A percentile compares a stretch with the other conserved stretches of the same genome.
These are phyloP conservation scores for Macrosiphum euphorbiae DNA, from an alignment of 2,888 invertebrate genomes.

Conservation along the genomic window DNA sequence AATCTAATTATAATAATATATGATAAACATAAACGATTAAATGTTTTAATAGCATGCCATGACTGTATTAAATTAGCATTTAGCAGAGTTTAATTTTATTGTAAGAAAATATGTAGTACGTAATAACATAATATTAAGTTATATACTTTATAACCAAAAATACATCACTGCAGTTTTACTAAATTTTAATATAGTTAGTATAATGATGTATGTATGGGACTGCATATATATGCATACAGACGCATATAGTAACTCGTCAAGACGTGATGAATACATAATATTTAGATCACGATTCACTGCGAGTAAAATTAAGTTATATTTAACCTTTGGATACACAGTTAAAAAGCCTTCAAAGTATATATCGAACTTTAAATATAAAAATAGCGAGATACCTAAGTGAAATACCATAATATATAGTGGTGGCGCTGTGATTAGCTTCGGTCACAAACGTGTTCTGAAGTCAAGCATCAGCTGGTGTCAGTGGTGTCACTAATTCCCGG, in stretches of 20 bases:
- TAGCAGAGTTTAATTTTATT: not conserved
- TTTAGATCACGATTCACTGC: not conserved
- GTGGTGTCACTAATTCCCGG: too few species aligned
- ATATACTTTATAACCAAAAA: not conserved
- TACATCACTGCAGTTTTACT: not conserved
- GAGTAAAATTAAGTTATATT: not conserved
- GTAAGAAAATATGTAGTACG: not conserved
- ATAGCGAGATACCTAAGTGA: not conserved
- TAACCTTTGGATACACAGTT: not conserved
- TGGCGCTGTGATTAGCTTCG: too few species aligned
- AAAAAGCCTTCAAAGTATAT: not conserved
- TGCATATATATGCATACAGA: not conserved
- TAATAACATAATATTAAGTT: not conserved
- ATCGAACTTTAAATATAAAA: not conserved
- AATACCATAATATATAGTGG: not conserved
- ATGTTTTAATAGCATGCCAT: not conserved
- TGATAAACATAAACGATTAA: not conserved
- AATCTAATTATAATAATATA: not conserved
- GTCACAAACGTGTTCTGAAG: too few species aligned
- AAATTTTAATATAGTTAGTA: not conserved
- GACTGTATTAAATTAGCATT: not conserved
- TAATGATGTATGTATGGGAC: not conserved
- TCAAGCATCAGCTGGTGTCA: too few species aligned
- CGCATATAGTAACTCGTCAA: not conserved
- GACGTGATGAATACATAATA: not conserved